Evolutionary conservation across 2,888 invertebrate species (phyloP).

Genomic region (Drosophila histrio): DNA sequence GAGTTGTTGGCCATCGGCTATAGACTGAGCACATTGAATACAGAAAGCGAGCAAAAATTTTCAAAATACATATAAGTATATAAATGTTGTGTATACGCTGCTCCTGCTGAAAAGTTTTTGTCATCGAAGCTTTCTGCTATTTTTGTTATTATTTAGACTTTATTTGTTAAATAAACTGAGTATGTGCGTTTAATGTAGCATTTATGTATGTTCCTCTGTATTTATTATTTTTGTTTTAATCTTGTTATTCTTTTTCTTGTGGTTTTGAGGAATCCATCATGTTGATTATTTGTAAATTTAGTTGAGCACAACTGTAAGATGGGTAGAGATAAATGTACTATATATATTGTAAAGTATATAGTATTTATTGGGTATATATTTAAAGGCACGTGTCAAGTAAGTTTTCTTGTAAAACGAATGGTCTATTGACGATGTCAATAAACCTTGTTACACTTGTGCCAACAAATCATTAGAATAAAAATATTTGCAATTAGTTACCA

Average conservation of each 20-base stretch:
- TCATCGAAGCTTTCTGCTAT: constrained; percentile 48
- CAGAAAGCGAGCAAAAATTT: constrained; percentile 36
- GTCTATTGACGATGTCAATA: constrained; percentile 29
- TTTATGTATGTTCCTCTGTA: constrained; percentile 10
- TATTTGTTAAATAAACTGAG: constrained; percentile 22
- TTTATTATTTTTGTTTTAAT: constrained; percentile 29
- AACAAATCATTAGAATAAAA: constrained; percentile 50
- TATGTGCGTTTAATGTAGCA: constrained; percentile 13
- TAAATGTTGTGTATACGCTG: constrained; percentile 30
- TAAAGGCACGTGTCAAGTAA: not conserved
- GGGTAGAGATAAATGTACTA: not conserved
- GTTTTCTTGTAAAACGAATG: constrained; percentile 5
- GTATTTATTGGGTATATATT: not conserved
- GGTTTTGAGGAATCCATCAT: constrained; percentile 42
- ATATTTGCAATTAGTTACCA: constrained; percentile 1
- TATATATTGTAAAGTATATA: not conserved
- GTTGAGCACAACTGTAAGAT: constrained; percentile 8
- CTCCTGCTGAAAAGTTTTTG: constrained; percentile 45
- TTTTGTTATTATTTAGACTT: constrained; percentile 32
- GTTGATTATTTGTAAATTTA: constrained; percentile 23
- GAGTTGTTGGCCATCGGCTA: constrained; percentile 54
- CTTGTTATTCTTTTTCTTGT: constrained; percentile 1
- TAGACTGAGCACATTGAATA: constrained; percentile 57
- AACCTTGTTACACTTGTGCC: constrained; percentile 50
- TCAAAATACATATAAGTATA: constrained; percentile 17